Conservation (phyloP, 2,888 invertebrate genomes). For the Plagiodera versicolora region DNA sequence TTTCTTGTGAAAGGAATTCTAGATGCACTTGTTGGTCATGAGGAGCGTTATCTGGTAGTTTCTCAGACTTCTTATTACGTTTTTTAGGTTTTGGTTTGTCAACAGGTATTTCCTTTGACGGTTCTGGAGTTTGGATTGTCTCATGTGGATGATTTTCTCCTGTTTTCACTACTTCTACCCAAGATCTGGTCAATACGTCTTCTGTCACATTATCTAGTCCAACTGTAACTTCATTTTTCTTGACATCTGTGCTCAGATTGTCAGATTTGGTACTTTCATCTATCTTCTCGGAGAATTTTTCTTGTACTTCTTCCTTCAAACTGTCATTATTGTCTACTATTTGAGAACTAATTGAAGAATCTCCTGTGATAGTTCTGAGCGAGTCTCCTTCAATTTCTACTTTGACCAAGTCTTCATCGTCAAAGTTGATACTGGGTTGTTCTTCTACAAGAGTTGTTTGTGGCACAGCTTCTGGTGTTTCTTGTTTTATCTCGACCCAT, state of each 20-base stretch:
- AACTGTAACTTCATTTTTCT: background rate
- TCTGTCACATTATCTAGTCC: slow-evolving; percentile 9
- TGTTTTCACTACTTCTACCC: slow-evolving; percentile 11
- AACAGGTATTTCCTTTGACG: background rate
- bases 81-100: background rate
- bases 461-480: background rate
- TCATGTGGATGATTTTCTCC: slow-evolving; percentile 1
- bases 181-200: slow-evolving; percentile 9
- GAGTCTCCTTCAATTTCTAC: background rate
- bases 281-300: background rate
- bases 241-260: too few species aligned
- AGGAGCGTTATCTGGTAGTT: background rate
- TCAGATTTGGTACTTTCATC: too few species aligned
- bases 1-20: slow-evolving; percentile 13
- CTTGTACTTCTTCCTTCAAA: slow-evolving; percentile 1
- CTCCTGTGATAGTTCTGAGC: background rate
- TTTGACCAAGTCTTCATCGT: slow-evolving; percentile 9
- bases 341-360: background rate
- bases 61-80: background rate
- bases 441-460: too few species aligned
- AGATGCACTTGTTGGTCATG: background rate
- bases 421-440: slow-evolving; percentile 28
- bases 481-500: slow-evolving; percentile 1
- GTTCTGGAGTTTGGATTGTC: background rate
- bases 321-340: background rate